A percentile compares a stretch with the other conserved stretches of the same genome.
Evolutionary conservation across 2,797 vertebrate species (phyloP).

Genomic region (Chaetophractus vellerosus): DNA sequence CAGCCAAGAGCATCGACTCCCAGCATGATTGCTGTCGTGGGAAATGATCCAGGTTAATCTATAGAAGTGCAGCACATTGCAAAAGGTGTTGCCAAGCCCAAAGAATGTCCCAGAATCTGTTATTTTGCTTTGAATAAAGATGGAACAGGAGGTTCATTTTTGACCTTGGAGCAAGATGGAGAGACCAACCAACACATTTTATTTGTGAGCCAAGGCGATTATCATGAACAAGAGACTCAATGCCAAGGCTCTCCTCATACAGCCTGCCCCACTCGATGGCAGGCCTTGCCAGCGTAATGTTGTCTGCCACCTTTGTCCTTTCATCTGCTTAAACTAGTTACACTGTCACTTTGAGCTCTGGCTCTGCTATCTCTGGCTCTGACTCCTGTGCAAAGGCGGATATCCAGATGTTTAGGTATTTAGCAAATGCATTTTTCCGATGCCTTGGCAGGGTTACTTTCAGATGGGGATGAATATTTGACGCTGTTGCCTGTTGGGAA

Average conservation of each 20-base stretch:
- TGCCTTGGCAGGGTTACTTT: slow-evolving; percentile 68
- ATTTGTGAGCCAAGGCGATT: slow-evolving; percentile 57
- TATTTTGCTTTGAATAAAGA: slow-evolving; percentile 61
- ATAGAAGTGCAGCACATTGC: slow-evolving; percentile 58
- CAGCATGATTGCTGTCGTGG: slow-evolving; percentile 63
- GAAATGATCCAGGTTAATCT: slow-evolving; percentile 80
- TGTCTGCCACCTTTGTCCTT: slow-evolving; percentile 74
- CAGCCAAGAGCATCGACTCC: slow-evolving; percentile 53
- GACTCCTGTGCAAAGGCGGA: slow-evolving; percentile 70
- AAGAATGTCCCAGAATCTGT: slow-evolving; percentile 66
- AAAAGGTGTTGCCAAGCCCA: slow-evolving; percentile 40
- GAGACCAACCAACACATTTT: slow-evolving; percentile 62
- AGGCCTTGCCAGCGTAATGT: slow-evolving; percentile 28
- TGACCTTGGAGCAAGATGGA: slow-evolving; percentile 70
- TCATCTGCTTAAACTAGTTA: slow-evolving; percentile 80
- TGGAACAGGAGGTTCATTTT: slow-evolving; percentile 76
- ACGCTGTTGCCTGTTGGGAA: slow-evolving; percentile 68
- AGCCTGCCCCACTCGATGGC: background rate
- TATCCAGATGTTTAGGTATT: slow-evolving; percentile 86
- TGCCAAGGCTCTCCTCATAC: slow-evolving; percentile 22
- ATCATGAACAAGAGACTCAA: slow-evolving; percentile 23
- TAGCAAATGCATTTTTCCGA: slow-evolving; percentile 81
- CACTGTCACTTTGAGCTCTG: slow-evolving; percentile 75
- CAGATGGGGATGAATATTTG: slow-evolving; percentile 73
- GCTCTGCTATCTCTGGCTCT: slow-evolving; percentile 67